phyloP scores from a whole-genome alignment of 1,140 invertebrate genomes.

The Helicoverpa armigera region DNA sequence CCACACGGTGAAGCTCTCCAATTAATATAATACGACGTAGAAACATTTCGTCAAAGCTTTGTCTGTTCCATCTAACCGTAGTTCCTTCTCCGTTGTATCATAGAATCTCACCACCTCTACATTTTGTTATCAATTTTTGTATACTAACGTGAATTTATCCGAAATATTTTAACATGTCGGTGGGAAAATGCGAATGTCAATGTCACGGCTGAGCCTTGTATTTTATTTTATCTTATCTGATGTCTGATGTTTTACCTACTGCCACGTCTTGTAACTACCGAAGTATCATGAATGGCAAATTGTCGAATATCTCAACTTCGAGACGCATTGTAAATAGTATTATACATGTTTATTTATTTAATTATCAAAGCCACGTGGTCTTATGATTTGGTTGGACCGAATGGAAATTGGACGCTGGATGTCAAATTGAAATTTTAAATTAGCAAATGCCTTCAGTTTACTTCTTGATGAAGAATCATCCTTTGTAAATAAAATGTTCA shows the following conservation, averaged over 20 bases:
- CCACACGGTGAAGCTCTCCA: conserved; percentile 47
- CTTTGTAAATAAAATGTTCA: conserved; percentile 66
- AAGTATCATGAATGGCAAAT: conserved; percentile 44
- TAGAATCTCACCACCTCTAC: conserved; percentile 71
- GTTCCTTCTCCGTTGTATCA: conserved; percentile 62
- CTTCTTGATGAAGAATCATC: conserved; percentile 31
- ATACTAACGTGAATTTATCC: conserved; percentile 26
- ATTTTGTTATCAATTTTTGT: conserved; percentile 29
- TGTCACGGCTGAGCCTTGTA: conserved; percentile 39
- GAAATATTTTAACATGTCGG: conserved; percentile 25
- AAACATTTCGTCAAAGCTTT: conserved; percentile 48
- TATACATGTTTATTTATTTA: conserved; percentile 59
- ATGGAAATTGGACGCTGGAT: conserved; percentile 25
- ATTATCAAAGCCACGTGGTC: conserved; percentile 42
- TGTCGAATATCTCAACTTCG: conserved; percentile 41
- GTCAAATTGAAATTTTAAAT: conserved; percentile 9
- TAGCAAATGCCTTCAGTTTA: conserved; percentile 17
- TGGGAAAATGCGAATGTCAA: conserved; percentile 42
- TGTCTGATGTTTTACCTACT: conserved; percentile 39
- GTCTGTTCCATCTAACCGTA: conserved; percentile 78
- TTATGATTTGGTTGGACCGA: conserved; percentile 33
- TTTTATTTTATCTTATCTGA: conserved; percentile 39
- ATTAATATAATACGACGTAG: conserved; percentile 44
- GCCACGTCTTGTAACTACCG: conserved; percentile 36
- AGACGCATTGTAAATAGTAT: conserved; percentile 59